phyloP scores from a whole-genome alignment of 1,140 invertebrate genomes.

The Stenopsyche tienmushanensis region DNA sequence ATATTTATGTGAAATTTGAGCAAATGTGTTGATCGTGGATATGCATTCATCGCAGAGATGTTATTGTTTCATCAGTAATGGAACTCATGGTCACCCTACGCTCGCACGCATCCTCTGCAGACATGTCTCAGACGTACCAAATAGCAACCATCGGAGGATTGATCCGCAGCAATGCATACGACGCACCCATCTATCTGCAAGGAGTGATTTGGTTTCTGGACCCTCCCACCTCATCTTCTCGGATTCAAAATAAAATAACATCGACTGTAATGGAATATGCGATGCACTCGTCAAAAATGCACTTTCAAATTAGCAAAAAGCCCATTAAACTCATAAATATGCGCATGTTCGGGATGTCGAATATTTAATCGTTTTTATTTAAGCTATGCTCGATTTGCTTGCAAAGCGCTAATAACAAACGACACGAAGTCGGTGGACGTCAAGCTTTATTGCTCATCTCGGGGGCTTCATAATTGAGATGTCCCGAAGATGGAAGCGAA shows the following conservation, averaged over 20 bases:
- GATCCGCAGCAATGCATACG: background rate
- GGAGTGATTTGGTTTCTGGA: conserved; percentile 2
- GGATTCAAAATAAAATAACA: conserved; percentile 8
- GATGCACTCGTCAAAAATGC: conserved; percentile 7
- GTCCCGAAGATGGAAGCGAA: background rate
- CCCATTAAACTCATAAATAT: conserved; percentile 7
- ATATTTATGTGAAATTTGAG: too few species aligned
- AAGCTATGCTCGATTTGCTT: too few species aligned
- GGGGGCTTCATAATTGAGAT: background rate
- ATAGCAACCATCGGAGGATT: too few species aligned
- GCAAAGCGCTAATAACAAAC: too few species aligned
- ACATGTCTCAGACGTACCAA: too few species aligned
- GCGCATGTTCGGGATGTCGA: background rate
- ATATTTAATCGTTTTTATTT: too few species aligned
- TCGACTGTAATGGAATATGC: conserved; percentile 11
- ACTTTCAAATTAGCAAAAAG: conserved; percentile 6
- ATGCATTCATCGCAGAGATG: too few species aligned
- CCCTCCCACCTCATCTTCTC: conserved; percentile 14
- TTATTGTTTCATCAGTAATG: too few species aligned
- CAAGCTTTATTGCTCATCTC: too few species aligned
- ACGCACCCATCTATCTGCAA: background rate
- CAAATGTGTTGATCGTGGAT: too few species aligned
- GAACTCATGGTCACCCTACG: too few species aligned
- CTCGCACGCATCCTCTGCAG: background rate
- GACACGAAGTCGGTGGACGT: too few species aligned